Percentiles rank a stretch among this genome's conserved stretches.
These are phyloP conservation scores for Drosophila lacteicornis DNA, from an alignment of 1,140 invertebrate genomes.

Conservation along the genomic window DNA sequence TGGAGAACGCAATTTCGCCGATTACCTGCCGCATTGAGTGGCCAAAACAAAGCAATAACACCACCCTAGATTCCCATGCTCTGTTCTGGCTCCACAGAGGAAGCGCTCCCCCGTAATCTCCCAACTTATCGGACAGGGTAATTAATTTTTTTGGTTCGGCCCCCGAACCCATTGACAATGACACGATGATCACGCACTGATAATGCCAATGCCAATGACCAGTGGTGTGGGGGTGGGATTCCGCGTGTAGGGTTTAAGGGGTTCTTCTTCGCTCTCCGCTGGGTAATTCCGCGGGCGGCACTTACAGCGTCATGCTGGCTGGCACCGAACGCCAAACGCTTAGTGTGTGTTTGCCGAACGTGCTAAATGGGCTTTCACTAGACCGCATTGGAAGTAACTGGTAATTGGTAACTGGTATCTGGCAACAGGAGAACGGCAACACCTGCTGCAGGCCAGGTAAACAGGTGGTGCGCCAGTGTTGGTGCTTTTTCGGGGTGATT, in stretches of 20 bases:
- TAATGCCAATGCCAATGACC: conserved; percentile 51
- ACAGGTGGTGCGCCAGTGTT: not conserved
- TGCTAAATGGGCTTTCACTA: conserved; percentile 38
- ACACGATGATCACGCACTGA: conserved; percentile 69
- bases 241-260: not conserved
- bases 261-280: too few species aligned
- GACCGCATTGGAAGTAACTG: not conserved
- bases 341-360: conserved; percentile 33
- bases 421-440: conserved; percentile 10
- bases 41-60: conserved; percentile 35
- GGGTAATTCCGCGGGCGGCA: too few species aligned
- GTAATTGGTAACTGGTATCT: conserved; percentile 8
- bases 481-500: not conserved
- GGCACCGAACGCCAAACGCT: not conserved
- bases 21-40: conserved; percentile 32
- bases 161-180: conserved; percentile 63
- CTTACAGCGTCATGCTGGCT: conserved; percentile 51
- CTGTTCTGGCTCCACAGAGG: conserved; percentile 3
- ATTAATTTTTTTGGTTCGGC: conserved; percentile 60
- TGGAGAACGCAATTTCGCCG: conserved; percentile 36
- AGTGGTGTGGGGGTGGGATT: not conserved
- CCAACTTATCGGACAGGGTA: conserved; percentile 62
- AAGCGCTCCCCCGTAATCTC: conserved; percentile 35
- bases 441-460: conserved; percentile 11
- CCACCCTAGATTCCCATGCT: not conserved